Percentiles rank a stretch among this genome's conserved stretches.
Conservation (phyloP, 2,888 invertebrate genomes). For the Pseudococcus viburni region DNA sequence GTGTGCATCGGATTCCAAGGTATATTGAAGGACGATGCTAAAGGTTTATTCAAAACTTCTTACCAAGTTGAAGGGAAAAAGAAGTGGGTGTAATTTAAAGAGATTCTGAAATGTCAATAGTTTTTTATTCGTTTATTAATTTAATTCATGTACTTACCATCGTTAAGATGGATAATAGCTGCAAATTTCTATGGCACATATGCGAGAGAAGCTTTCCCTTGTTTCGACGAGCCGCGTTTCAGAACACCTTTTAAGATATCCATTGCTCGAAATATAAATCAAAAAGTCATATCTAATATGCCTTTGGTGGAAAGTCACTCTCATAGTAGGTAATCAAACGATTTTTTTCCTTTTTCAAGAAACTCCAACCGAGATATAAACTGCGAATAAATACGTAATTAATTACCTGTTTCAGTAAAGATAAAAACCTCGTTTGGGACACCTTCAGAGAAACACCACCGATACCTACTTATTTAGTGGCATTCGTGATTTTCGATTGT, state of each 20-base stretch:
- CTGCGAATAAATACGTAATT: background rate
- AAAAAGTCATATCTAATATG: slow-evolving; percentile 69
- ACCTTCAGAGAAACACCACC: slow-evolving; percentile 67
- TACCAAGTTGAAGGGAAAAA: slow-evolving; percentile 36
- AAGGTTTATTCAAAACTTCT: slow-evolving; percentile 67
- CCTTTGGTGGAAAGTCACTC: background rate
- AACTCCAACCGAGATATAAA: background rate
- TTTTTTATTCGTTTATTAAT: background rate
- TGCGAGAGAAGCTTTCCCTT: slow-evolving; percentile 87
- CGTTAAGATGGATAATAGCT: slow-evolving; percentile 80
- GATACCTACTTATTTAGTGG: slow-evolving; percentile 79
- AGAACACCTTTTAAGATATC: slow-evolving; percentile 84
- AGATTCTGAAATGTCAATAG: background rate
- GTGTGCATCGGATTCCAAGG: slow-evolving; percentile 64
- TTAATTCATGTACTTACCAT: no score
- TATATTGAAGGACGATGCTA: slow-evolving; percentile 60
- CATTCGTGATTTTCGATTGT: slow-evolving; percentile 79
- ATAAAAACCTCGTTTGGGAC: background rate
- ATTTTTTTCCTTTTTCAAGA: background rate
- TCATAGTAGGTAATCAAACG: background rate
- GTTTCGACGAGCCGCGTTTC: slow-evolving; percentile 88
- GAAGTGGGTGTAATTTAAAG: slow-evolving; percentile 55
- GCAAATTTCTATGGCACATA: slow-evolving; percentile 87
- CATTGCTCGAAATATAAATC: slow-evolving; percentile 73
- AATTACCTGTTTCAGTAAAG: background rate